Conservation (phyloP, 2,888 invertebrate genomes). For the Ceramica pisi region DNA sequence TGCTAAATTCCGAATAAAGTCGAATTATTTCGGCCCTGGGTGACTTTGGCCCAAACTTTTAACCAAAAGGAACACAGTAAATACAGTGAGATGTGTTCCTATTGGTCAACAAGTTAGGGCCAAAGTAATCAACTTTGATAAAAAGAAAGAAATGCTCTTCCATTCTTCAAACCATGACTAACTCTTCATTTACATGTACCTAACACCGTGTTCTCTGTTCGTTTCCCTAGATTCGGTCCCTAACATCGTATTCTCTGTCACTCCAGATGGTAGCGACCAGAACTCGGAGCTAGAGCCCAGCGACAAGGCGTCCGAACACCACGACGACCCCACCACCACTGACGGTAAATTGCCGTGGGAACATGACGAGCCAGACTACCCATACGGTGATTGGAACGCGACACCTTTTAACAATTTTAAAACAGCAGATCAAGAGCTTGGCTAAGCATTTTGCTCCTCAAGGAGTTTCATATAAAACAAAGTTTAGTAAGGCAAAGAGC, state of each 20-base stretch:
- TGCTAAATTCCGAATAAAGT: too few relatives aligned
- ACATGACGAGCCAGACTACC: slow-evolving; percentile 83
- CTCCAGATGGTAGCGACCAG: slow-evolving; percentile 70
- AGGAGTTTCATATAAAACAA: too few relatives aligned
- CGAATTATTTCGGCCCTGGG: too few relatives aligned
- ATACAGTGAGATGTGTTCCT: too few relatives aligned
- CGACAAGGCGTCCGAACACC: slow-evolving; percentile 63
- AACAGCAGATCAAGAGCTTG: background rate
- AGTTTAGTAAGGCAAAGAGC: too few relatives aligned
- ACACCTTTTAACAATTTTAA: slow-evolving; percentile 32
- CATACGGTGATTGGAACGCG: slow-evolving; percentile 85
- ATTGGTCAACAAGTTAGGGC: too few relatives aligned
- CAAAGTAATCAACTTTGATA: too few relatives aligned
- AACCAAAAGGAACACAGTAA: too few relatives aligned
- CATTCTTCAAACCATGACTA: too few relatives aligned
- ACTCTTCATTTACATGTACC: background rate
- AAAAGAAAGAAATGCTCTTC: too few relatives aligned
- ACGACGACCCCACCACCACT: slow-evolving; percentile 71
- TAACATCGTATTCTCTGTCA: slow-evolving; percentile 41
- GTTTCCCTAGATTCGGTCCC: slow-evolving; percentile 31
- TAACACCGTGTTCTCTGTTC: slow-evolving; percentile 28
- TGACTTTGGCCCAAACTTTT: too few relatives aligned
- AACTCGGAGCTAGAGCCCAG: slow-evolving; percentile 43
- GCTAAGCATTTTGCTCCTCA: background rate
- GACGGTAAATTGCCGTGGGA: slow-evolving; percentile 86